Conservation (phyloP, 2,888 invertebrate genomes). For the Macrophya alboannulata region DNA sequence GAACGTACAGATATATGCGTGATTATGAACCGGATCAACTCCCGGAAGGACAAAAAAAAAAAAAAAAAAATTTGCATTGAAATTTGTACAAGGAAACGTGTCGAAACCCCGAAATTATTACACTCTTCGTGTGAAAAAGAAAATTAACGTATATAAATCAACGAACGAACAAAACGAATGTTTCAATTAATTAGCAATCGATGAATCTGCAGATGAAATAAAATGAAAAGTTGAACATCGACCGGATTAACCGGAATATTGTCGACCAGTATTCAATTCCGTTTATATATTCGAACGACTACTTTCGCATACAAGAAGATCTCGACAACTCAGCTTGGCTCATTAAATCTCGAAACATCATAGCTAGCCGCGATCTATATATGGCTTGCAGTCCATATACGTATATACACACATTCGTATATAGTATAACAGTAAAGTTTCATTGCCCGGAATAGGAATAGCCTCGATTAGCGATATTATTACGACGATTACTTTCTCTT, state of each 20-base stretch:
- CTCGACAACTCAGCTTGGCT: neutral
- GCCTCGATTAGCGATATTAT: neutral
- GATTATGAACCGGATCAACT: neutral
- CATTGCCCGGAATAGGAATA: neutral
- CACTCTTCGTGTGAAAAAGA: neutral
- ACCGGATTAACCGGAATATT: constrained; percentile 40
- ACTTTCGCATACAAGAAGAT: neutral
- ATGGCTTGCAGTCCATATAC: neutral
- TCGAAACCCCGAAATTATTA: neutral
- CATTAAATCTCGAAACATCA: neutral
- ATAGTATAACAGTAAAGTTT: constrained; percentile 7
- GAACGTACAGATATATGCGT: neutral
- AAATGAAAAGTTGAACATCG: neutral
- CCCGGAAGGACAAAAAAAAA: no score
- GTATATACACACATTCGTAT: neutral
- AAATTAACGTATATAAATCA: neutral
- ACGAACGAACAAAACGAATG: neutral
- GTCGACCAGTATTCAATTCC: neutral
- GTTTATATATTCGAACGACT: neutral
- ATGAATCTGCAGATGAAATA: neutral
- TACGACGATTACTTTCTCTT: constrained; percentile 30
- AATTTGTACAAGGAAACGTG: no score
- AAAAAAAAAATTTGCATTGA: neutral
- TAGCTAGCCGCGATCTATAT: neutral
- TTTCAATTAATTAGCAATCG: neutral